Percentiles rank a stretch among this genome's conserved stretches.
Evolutionary conservation across 2,113 vertebrate genomes (phyloP).

Genomic region (Antechinus flavipes): DNA sequence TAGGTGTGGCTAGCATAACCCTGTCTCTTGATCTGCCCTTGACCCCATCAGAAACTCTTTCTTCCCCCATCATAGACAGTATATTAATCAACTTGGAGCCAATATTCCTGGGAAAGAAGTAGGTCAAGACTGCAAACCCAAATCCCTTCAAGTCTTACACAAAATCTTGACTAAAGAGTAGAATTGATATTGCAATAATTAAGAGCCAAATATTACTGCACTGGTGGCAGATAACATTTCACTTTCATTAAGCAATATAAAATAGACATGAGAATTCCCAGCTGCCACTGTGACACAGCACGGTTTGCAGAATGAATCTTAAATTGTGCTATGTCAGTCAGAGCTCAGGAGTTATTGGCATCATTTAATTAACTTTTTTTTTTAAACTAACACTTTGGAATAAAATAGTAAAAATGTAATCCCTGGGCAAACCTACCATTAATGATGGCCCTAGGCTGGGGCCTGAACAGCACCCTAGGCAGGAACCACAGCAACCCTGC

Average conservation of each 20-base stretch:
- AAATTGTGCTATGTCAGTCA: slow-evolving; percentile 74
- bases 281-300: slow-evolving; percentile 53
- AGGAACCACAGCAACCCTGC: slow-evolving; percentile 53
- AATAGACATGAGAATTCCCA: slow-evolving; percentile 71
- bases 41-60: background rate
- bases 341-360: slow-evolving; percentile 76
- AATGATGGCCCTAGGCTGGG: slow-evolving; percentile 70
- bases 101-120: slow-evolving; percentile 69
- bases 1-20: background rate
- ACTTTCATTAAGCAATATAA: slow-evolving; percentile 74
- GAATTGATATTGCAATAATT: slow-evolving; percentile 70
- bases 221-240: slow-evolving; percentile 76
- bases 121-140: slow-evolving; percentile 71
- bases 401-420: slow-evolving; percentile 80
- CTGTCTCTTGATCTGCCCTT: background rate
- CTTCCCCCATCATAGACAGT: slow-evolving; percentile 26
- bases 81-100: slow-evolving; percentile 70
- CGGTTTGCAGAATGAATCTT: slow-evolving; percentile 60
- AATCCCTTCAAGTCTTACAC: slow-evolving; percentile 72
- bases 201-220: slow-evolving; percentile 73
- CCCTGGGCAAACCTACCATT: slow-evolving; percentile 71
- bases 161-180: slow-evolving; percentile 70
- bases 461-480: slow-evolving; percentile 44
- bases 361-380: slow-evolving; percentile 72
- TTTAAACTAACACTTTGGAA: slow-evolving; percentile 76